Base-by-base conservation (phyloP, 23 tunicate species). In the Trididemnum nubilum region DNA sequence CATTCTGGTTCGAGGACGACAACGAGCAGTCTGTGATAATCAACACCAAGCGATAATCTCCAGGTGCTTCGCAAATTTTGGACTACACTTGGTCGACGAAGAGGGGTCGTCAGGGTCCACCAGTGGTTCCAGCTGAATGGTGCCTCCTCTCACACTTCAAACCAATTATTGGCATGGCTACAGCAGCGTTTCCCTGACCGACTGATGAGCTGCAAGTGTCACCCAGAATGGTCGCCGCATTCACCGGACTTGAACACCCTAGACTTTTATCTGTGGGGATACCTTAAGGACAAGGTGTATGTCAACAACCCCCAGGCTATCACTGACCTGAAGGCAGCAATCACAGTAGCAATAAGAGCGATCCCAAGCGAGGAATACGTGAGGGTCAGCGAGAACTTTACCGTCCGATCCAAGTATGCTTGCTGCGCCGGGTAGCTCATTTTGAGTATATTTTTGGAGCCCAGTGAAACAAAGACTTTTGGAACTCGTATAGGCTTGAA, bases 171-270 rank as follows among this genome's bases (percentile, higher is more conserved):
- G 39, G 59, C 57, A 36, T 38, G 75, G 75, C 84, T 64, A 64
- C 84, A 80, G 84, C 75, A 80, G 64, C 84, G 58, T 64, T 64
- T 80, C 28, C 33, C 76, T 65, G 84, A 64, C 76, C 84, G 84
- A 64, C 76, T 65, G 84, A 80, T 80, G 57, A 80, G 84, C 58
- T 29, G 84, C 76, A 80, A 58, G 84, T 65, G 84, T 78, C 73
- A 78, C 35, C 72, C 73, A 73, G 39, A 80, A 33, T 80, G 76
- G 76, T 80, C 54, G 77, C 75, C 77, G 58, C 57, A 80, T 80
- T 64, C 84, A 65, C 76, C 78, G 36, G 84, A 80, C 75, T 80
- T 80, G 84, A 80, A 65, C 64, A 5, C 78, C 64, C 64, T 58
- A 64, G 84, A 80, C 67, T 80, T 67, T 65, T 67, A 80, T 65